phyloP scores from a whole-genome alignment of 2,888 invertebrate species.

The Thymelicus sylvestris region DNA sequence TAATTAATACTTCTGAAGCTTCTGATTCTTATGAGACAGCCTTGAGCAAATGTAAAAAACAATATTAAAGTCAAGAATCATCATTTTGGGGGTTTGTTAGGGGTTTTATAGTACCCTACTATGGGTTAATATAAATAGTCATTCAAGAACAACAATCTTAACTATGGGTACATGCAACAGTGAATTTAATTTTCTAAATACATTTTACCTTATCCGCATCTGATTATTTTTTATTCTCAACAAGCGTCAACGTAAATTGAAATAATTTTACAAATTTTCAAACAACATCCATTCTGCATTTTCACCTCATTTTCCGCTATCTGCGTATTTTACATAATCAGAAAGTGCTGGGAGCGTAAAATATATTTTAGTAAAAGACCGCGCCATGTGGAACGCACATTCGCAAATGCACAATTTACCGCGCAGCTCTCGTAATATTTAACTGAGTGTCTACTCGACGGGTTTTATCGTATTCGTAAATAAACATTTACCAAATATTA shows the following conservation, averaged over 20 bases:
- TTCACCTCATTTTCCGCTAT: constrained; percentile 8
- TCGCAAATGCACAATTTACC: constrained; percentile 9
- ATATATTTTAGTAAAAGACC: constrained; percentile 27
- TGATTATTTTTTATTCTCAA: neutral
- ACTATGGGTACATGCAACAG: no score
- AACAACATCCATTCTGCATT: constrained; percentile 15
- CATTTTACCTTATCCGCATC: neutral
- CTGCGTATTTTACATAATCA: constrained; percentile 31
- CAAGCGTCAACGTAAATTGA: neutral
- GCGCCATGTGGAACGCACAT: constrained; percentile 7
- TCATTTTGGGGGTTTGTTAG: no score
- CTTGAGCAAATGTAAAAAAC: no score
- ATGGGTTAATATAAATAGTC: no score
- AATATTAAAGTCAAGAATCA: no score
- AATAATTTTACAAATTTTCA: constrained; percentile 10
- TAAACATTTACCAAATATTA: neutral
- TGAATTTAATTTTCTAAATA: neutral
- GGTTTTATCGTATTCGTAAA: neutral
- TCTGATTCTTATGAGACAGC: no score
- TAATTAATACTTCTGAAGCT: no score
- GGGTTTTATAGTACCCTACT: no score
- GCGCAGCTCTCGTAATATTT: constrained; percentile 10
- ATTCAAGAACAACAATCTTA: no score
- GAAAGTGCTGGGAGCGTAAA: constrained; percentile 25
- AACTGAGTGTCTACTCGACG: constrained; percentile 19